Conservation (phyloP, 2,888 invertebrate genomes). For the Microctonus hyperodae region DNA sequence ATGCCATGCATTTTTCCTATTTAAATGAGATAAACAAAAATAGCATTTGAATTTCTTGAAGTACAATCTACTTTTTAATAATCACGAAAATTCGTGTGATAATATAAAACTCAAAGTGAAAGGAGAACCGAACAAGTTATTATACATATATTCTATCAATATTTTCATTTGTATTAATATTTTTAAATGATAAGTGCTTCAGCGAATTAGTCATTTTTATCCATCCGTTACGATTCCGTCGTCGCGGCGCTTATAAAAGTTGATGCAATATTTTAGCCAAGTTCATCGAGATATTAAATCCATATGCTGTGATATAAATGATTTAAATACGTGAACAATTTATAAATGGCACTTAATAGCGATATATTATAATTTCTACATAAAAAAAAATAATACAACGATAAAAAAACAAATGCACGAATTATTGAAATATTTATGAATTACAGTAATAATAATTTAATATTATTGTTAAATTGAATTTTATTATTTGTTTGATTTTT, state of each 20-base stretch:
- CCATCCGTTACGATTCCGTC: slow-evolving; percentile 25
- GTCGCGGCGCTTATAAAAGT: background rate
- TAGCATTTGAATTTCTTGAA: slow-evolving; percentile 19
- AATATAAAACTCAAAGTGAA: background rate
- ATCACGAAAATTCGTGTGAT: slow-evolving; percentile 18
- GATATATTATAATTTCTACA: background rate
- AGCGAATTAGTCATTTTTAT: slow-evolving; percentile 20
- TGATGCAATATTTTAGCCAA: slow-evolving; percentile 23
- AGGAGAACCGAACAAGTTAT: background rate
- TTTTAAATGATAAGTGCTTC: slow-evolving; percentile 9
- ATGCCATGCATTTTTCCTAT: slow-evolving; percentile 9
- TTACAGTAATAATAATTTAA: background rate
- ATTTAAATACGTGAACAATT: slow-evolving; percentile 23
- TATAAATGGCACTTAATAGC: background rate
- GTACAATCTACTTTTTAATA: slow-evolving; percentile 31
- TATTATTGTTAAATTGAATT: background rate
- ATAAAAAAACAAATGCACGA: background rate
- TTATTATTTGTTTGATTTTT: background rate
- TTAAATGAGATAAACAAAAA: slow-evolving; percentile 6
- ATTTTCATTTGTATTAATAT: background rate
- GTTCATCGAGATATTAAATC: slow-evolving; percentile 33
- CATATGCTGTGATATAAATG: slow-evolving; percentile 40
- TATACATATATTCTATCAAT: slow-evolving; percentile 2
- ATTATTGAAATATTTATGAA: background rate
- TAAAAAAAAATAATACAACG: background rate